Conservation (phyloP, 2,113 vertebrate species). For the Pygoscelis adeliae region DNA sequence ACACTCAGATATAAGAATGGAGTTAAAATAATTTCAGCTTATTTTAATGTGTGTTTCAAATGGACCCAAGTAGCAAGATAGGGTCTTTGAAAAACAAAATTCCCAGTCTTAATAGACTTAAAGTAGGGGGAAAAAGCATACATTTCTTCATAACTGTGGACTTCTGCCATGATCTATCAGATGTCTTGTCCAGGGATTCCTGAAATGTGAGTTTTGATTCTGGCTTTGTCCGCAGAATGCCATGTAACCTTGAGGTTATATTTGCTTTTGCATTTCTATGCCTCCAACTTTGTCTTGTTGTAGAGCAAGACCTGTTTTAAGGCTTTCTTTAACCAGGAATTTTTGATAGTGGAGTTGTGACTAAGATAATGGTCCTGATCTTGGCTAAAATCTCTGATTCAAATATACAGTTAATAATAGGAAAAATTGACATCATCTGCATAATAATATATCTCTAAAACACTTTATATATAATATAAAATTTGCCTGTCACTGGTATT, state of each 20-base stretch:
- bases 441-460: background rate
- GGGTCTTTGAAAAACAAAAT: background rate
- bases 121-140: background rate
- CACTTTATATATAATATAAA: background rate
- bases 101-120: background rate
- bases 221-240: background rate
- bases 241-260: background rate
- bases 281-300: background rate
- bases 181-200: background rate
- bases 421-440: background rate
- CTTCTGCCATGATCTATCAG: background rate
- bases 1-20: background rate
- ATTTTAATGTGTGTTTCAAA: background rate
- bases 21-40: background rate
- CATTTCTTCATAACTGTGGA: background rate
- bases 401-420: background rate
- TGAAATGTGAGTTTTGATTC: background rate
- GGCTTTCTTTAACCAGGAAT: background rate
- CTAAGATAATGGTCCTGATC: background rate
- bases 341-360: background rate
- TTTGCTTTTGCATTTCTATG: background rate
- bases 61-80: background rate
- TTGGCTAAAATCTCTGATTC: background rate
- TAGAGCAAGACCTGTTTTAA: background rate
- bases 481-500: background rate